A percentile compares a stretch with the other conserved stretches of the same genome.
phyloP scores from a whole-genome alignment of 1,140 invertebrate species.

The Drosophila mojavensis region DNA sequence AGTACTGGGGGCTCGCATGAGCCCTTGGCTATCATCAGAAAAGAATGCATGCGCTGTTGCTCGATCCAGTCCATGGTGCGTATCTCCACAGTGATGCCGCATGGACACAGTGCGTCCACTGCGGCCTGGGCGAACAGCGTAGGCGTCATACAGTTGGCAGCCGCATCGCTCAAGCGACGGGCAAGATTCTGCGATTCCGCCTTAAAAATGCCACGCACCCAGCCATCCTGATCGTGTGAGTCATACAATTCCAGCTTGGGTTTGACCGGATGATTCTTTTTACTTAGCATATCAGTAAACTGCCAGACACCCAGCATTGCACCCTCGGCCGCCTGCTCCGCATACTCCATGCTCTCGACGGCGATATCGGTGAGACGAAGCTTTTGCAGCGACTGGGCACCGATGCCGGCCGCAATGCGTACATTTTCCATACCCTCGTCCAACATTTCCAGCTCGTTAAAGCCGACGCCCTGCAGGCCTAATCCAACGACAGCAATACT shows the following conservation, averaged over 20 bases:
- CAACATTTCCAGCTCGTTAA: constrained; percentile 87
- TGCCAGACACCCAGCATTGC: constrained; percentile 86
- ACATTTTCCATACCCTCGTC: constrained; percentile 87
- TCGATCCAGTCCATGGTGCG: constrained; percentile 90
- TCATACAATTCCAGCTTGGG: constrained; percentile 84
- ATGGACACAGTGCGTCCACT: constrained; percentile 85
- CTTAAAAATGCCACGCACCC: constrained; percentile 89
- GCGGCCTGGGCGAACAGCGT: constrained; percentile 89
- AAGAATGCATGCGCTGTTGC: constrained; percentile 89
- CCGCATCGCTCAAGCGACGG: constrained; percentile 90
- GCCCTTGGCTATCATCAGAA: constrained; percentile 90
- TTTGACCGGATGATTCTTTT: constrained; percentile 84
- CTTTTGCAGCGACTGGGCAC: constrained; percentile 85
- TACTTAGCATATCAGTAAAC: constrained; percentile 87
- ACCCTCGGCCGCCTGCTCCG: constrained; percentile 86
- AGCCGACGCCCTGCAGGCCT: constrained; percentile 87
- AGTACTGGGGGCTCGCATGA: constrained; percentile 90
- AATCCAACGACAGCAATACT: constrained; percentile 88
- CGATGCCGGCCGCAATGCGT: constrained; percentile 85
- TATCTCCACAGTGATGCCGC: constrained; percentile 87
- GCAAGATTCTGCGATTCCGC: constrained; percentile 94
- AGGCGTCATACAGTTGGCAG: constrained; percentile 94
- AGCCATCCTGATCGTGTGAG: constrained; percentile 85
- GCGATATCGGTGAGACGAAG: constrained; percentile 85
- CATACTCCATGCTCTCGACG: constrained; percentile 89